Evolutionary conservation across 2,888 invertebrate species (phyloP), one percentile per base, ranked within the genome.

Genomic region (Aphodius sticticus): DNA sequence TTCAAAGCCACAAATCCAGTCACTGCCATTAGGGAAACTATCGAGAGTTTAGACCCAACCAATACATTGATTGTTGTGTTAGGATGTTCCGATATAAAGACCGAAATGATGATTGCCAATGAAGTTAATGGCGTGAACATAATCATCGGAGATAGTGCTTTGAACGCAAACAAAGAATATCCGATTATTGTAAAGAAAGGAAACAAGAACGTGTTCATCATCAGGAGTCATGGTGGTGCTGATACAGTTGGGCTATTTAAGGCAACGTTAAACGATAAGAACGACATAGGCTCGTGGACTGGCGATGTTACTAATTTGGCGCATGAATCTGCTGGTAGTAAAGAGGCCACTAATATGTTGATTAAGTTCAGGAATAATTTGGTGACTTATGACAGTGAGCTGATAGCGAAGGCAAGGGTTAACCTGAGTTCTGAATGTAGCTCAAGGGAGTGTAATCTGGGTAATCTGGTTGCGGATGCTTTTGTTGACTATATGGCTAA

Each of bases 141-240:
- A 69, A 96, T 98, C 0, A 93, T 98, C 80, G 98, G 97, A 3
- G 97, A 97, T 93, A 82, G 36, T 9, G 16, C 6, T 6, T 2
- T 35, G 15, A 7, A 2, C n/a, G 15, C n/a, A 0, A 35, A 74
- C 14, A 74, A 74, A 35, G 91, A 92, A 0, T 98, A 98, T 89
- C 98, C 97, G 0, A 93, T 92, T 0, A 89, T 94, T 70, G 90
- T 97, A 0, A 91, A 89, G n/a, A 95, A 88, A 14, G 93, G 91
- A 77, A 95, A 95, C 0, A 93, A 93, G 87, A 89, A 91, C 81
- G 95, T 95, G 1, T 95, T 96, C 0, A 96, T 96, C 0, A 96
- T 97, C 0, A 97, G 97, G 89, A 97, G 96, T 1, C 97, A 94
- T 85, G 96, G 96, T 0, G 96, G 94, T 85, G 97, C 97, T 0